These are phyloP conservation scores for Streptopelia turtur DNA, from an alignment of 2,797 vertebrate species.

Conservation along the genomic window DNA sequence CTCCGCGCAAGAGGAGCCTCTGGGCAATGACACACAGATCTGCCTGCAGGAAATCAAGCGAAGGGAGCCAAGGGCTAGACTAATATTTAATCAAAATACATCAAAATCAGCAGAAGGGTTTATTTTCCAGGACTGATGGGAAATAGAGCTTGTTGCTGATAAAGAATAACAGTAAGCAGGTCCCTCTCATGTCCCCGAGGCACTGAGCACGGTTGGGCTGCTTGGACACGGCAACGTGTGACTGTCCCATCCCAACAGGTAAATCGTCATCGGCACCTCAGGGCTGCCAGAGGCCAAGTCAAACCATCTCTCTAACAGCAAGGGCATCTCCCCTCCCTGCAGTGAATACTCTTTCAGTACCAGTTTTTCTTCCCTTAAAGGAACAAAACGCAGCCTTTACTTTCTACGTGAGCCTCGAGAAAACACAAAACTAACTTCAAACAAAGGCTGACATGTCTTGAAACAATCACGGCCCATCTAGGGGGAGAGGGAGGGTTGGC, in stretches of 20 bases:
- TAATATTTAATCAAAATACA: not conserved
- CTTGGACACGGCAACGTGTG: accelerated
- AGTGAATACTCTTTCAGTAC: not conserved
- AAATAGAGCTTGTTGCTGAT: not conserved
- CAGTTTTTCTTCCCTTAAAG: conserved; percentile 46
- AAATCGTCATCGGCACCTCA: conserved; percentile 46
- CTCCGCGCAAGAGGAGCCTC: accelerated
- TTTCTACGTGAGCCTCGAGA: conserved; percentile 27
- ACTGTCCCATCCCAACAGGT: not conserved
- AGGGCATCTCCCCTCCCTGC: not conserved
- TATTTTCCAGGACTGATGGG: not conserved
- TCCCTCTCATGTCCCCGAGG: not conserved
- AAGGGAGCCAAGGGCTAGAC: not conserved
- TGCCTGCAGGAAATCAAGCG: accelerated
- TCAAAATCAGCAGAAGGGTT: not conserved
- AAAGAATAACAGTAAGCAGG: not conserved
- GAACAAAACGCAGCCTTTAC: conserved; percentile 42
- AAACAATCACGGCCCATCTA: conserved; percentile 68
- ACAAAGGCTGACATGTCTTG: conserved; percentile 69
- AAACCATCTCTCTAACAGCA: conserved; percentile 42
- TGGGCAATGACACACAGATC: not conserved
- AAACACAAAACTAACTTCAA: conserved; percentile 51
- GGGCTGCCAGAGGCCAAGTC: conserved; percentile 59
- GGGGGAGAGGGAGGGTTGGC: conserved; percentile 21
- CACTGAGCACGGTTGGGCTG: accelerated